phyloP scores from a whole-genome alignment of 2,797 vertebrate genomes.

The Eleutherodactylus coqui region DNA sequence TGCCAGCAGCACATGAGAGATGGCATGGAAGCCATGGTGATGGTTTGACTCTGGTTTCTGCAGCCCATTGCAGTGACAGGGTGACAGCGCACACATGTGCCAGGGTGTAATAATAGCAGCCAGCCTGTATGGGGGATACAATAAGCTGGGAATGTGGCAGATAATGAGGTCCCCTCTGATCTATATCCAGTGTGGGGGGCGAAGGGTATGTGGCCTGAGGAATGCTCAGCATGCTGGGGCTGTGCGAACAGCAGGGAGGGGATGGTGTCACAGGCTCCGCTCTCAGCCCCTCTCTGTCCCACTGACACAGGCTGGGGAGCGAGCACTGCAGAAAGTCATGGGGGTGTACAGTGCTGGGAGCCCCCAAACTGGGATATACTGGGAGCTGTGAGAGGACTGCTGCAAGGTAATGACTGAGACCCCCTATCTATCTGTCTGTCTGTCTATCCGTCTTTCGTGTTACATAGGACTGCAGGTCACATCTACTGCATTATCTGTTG shows the following conservation, averaged over 20 bases:
- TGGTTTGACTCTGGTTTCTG: background rate
- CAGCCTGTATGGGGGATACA: background rate
- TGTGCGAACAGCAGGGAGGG: background rate
- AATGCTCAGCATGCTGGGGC: slow-evolving; percentile 30
- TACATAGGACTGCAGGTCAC: background rate
- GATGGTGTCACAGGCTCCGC: background rate
- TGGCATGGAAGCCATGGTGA: background rate
- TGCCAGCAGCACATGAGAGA: background rate
- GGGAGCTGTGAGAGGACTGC: background rate
- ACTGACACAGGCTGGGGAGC: background rate
- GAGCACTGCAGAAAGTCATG: background rate
- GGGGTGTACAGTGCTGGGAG: background rate
- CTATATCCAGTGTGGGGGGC: slow-evolving; percentile 1
- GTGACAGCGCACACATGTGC: slow-evolving; percentile 10
- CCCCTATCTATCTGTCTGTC: too few relatives aligned
- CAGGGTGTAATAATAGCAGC: slow-evolving; percentile 10
- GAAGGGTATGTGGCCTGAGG: slow-evolving; percentile 13
- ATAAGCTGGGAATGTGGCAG: background rate
- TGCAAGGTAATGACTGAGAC: background rate
- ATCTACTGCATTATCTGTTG: background rate
- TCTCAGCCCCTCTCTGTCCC: background rate
- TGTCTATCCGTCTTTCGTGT: too few relatives aligned
- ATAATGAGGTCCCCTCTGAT: background rate
- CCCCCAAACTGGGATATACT: background rate
- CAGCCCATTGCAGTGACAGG: too few relatives aligned